These are phyloP conservation scores for Apamea sordens DNA, from an alignment of 2,888 invertebrate species.

Conservation along the genomic window DNA sequence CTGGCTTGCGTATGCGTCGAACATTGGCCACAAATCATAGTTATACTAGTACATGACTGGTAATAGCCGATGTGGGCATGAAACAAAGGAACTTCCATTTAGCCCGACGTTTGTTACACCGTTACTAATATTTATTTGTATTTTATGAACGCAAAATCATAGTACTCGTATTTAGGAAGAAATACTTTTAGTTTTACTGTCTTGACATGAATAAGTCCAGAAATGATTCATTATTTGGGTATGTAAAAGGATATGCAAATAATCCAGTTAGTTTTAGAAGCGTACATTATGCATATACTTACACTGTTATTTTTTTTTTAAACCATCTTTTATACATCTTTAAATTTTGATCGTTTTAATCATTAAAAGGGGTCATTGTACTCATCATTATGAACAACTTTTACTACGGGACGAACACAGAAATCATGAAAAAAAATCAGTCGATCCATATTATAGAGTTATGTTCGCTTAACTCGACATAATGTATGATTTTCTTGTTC, in stretches of 20 bases:
- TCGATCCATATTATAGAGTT: too few relatives aligned
- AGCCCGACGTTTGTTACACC: conserved; percentile 68
- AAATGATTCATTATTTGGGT: background rate
- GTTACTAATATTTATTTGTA: conserved; percentile 49
- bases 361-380: too few relatives aligned
- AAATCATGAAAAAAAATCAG: too few relatives aligned
- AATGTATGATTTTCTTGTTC: too few relatives aligned
- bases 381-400: too few relatives aligned
- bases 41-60: conserved; percentile 60
- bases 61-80: conserved; percentile 66
- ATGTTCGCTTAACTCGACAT: too few relatives aligned
- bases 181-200: background rate
- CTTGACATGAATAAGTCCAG: background rate
- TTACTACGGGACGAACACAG: too few relatives aligned
- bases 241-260: conserved; percentile 11
- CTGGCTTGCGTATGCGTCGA: conserved; percentile 46
- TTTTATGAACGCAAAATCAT: conserved; percentile 25
- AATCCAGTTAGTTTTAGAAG: background rate
- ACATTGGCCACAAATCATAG: conserved; percentile 68
- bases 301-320: too few relatives aligned
- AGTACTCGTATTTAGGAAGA: conserved; percentile 7
- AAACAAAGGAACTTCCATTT: conserved; percentile 74
- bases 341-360: too few relatives aligned
- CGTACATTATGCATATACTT: too few relatives aligned
- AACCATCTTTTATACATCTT: too few relatives aligned